phyloP scores from a whole-genome alignment of 2,113 vertebrate species.

The Syngnathus floridae region DNA sequence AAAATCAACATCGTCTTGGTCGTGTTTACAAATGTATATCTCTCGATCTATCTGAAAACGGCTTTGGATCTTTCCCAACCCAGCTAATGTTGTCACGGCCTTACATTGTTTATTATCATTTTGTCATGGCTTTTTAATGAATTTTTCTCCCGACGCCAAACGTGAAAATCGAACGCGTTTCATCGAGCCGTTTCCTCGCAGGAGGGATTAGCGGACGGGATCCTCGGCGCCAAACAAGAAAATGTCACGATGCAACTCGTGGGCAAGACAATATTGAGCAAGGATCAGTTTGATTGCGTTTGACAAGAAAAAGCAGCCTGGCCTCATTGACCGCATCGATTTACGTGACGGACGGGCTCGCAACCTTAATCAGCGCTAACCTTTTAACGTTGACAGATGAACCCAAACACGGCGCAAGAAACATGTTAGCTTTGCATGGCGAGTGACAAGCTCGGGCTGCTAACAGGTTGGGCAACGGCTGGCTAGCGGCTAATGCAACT shows the following conservation, averaged over 20 bases:
- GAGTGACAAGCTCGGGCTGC: neutral
- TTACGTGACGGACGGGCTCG: neutral
- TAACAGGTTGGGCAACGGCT: neutral
- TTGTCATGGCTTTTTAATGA: neutral
- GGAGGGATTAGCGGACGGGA: neutral
- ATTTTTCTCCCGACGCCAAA: neutral
- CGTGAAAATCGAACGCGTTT: neutral
- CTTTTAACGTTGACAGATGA: neutral
- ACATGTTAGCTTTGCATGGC: no score
- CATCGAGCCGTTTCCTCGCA: neutral
- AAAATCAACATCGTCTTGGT: neutral
- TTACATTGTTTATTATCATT: neutral
- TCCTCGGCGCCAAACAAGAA: neutral
- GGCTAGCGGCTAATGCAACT: neutral
- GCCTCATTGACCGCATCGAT: neutral
- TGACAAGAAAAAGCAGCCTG: neutral
- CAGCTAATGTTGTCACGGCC: neutral
- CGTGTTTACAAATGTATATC: neutral
- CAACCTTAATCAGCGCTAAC: neutral
- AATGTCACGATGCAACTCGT: neutral
- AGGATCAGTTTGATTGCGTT: neutral
- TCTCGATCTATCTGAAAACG: neutral
- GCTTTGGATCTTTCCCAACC: neutral
- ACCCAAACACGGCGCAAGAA: neutral
- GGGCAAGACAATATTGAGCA: constrained; percentile 1